A percentile compares a stretch with the other conserved stretches of the same genome.
Evolutionary conservation across 1,140 invertebrate genomes (phyloP).

Genomic region (Eurosta solidaginis): DNA sequence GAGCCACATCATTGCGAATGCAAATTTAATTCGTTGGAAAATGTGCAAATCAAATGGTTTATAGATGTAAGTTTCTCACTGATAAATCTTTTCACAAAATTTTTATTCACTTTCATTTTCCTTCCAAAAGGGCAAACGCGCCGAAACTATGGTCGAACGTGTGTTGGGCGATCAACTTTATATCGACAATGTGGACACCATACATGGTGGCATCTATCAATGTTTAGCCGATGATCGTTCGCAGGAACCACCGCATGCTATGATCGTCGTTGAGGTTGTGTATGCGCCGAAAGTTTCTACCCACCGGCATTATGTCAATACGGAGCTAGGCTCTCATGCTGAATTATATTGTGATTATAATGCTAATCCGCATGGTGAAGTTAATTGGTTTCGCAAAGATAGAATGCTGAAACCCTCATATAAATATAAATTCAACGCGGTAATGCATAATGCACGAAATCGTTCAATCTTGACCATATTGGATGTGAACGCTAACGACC

Average conservation of each 20-base stretch:
- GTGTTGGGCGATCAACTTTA: conserved; percentile 12
- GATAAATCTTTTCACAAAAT: too few relatives aligned
- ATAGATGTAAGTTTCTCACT: conserved; percentile 47
- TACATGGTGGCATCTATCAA: conserved; percentile 48
- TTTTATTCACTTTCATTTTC: neutral
- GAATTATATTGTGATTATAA: conserved; percentile 55
- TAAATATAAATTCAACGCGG: conserved; percentile 45
- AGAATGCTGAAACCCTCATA: conserved; percentile 41
- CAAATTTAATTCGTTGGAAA: conserved; percentile 39
- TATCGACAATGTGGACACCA: conserved; percentile 48
- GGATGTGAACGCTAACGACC: conserved; percentile 43
- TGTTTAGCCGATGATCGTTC: conserved; percentile 53
- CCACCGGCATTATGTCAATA: conserved; percentile 53
- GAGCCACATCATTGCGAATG: conserved; percentile 51
- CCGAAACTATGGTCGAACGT: conserved; percentile 28
- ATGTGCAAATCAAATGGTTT: conserved; percentile 50
- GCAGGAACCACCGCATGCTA: conserved; percentile 45
- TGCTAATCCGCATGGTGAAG: conserved; percentile 48
- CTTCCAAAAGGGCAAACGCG: conserved; percentile 42
- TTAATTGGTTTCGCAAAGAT: conserved; percentile 47
- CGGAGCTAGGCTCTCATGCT: conserved; percentile 40
- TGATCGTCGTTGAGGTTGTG: conserved; percentile 48
- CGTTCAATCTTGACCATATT: conserved; percentile 47
- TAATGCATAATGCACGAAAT: conserved; percentile 47
- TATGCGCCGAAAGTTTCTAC: conserved; percentile 53